Percentiles rank a stretch among this genome's conserved stretches.
phyloP scores from a whole-genome alignment of 1,140 invertebrate genomes.

The Drosophila busckii region DNA sequence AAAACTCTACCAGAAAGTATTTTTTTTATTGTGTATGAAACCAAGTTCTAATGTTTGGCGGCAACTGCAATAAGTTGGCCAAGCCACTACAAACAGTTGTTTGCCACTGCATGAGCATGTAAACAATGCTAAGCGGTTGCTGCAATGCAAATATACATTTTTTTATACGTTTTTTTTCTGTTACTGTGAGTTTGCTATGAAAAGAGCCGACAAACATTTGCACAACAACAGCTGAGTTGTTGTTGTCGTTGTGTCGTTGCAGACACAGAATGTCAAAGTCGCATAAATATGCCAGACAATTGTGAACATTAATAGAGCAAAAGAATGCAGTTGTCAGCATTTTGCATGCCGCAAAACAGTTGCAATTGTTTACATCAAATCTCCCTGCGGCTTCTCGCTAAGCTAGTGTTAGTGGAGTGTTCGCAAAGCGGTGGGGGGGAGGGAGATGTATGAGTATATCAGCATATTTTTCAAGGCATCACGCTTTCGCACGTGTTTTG shows the following conservation, averaged over 20 bases:
- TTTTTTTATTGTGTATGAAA: slow-evolving; percentile 60
- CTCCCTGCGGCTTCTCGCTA: too few species aligned
- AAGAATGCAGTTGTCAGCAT: too few species aligned
- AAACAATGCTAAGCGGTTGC: slow-evolving; percentile 12
- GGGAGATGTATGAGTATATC: slow-evolving; percentile 10
- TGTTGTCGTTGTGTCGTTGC: slow-evolving; percentile 12
- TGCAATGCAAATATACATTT: slow-evolving; percentile 5
- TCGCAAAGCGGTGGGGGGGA: neutral
- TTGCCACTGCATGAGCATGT: slow-evolving; percentile 1
- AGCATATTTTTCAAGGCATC: slow-evolving; percentile 25
- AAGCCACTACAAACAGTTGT: slow-evolving; percentile 7
- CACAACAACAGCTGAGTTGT: slow-evolving; percentile 19
- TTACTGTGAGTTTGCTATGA: slow-evolving; percentile 18
- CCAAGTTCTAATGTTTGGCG: slow-evolving; percentile 17
- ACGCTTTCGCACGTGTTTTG: slow-evolving; percentile 46
- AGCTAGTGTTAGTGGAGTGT: too few species aligned
- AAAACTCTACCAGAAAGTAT: slow-evolving; percentile 10
- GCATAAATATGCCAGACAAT: too few species aligned
- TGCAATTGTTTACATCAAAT: too few species aligned
- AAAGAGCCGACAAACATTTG: slow-evolving; percentile 7
- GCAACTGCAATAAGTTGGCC: slow-evolving; percentile 1
- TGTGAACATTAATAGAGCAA: too few species aligned
- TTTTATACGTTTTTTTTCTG: slow-evolving; percentile 23
- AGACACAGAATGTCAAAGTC: neutral
- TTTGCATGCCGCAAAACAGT: too few species aligned